A percentile compares a stretch with the other conserved stretches of the same genome.
Conservation (phyloP, 2,888 invertebrate species). For the Spisula solida region DNA sequence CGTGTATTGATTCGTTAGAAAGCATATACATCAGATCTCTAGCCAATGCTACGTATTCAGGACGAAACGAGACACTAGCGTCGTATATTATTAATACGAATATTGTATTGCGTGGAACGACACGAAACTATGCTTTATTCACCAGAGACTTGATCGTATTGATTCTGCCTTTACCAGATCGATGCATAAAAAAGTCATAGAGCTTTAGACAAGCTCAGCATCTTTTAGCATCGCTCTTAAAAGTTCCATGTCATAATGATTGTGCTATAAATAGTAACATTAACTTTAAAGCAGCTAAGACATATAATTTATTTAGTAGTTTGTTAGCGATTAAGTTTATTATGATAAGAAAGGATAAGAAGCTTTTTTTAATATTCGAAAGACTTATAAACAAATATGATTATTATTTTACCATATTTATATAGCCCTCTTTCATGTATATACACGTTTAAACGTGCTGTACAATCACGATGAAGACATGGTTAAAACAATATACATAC, state of each 20-base stretch:
- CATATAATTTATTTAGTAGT: too few relatives aligned
- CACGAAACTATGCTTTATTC: conserved; percentile 11
- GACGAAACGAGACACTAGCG: not conserved
- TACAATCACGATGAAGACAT: too few relatives aligned
- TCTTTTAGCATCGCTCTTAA: not conserved
- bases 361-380: too few relatives aligned
- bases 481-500: too few relatives aligned
- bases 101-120: conserved; percentile 5
- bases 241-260: not conserved
- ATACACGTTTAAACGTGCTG: too few relatives aligned
- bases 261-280: not conserved
- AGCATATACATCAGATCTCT: not conserved
- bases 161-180: not conserved
- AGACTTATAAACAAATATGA: too few relatives aligned
- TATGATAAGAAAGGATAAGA: too few relatives aligned
- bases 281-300: not conserved
- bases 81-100: conserved; percentile 26
- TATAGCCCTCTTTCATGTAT: too few relatives aligned
- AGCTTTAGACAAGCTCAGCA: not conserved
- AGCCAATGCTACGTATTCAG: not conserved
- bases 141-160: not conserved
- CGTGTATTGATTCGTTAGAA: not conserved
- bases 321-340: not conserved
- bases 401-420: too few relatives aligned
- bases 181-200: conserved; percentile 8